A percentile compares a stretch with the other conserved stretches of the same genome.
Conservation (phyloP, 1,140 invertebrate species). For the Acyrthosiphon pisum region DNA sequence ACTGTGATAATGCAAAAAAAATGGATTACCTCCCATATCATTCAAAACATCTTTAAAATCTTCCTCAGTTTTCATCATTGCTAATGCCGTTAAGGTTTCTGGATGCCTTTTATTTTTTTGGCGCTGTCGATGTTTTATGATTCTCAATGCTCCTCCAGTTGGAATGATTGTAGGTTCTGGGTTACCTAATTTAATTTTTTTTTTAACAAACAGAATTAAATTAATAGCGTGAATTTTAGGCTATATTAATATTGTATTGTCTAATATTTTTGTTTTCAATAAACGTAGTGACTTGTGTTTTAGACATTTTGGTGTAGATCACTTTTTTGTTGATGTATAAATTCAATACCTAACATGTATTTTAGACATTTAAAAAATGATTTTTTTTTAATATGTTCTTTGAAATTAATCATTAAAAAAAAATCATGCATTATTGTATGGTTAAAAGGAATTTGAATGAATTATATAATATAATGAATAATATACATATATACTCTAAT, state of each 20-base stretch:
- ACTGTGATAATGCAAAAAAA: conserved; percentile 28
- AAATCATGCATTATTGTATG: too few relatives aligned
- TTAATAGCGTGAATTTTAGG: neutral
- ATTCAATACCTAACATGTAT: too few relatives aligned
- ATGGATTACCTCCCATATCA: conserved; percentile 24
- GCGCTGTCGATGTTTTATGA: neutral
- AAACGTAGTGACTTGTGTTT: neutral
- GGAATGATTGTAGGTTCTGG: neutral
- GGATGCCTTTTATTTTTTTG: neutral
- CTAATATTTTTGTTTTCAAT: neutral
- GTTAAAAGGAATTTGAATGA: too few relatives aligned
- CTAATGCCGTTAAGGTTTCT: neutral
- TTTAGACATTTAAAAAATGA: too few relatives aligned
- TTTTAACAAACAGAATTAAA: neutral
- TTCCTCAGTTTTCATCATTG: neutral
- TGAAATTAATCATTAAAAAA: too few relatives aligned
- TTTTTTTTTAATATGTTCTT: too few relatives aligned
- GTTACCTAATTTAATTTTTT: neutral
- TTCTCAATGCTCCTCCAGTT: neutral
- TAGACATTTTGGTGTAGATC: neutral
- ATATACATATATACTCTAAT: too few relatives aligned
- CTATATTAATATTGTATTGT: neutral
- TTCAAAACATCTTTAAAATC: neutral
- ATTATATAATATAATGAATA: too few relatives aligned
- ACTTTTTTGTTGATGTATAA: neutral